Conservation (phyloP, 2,113 vertebrate species). For the Sinocyclocheilus anshuiensis region DNA sequence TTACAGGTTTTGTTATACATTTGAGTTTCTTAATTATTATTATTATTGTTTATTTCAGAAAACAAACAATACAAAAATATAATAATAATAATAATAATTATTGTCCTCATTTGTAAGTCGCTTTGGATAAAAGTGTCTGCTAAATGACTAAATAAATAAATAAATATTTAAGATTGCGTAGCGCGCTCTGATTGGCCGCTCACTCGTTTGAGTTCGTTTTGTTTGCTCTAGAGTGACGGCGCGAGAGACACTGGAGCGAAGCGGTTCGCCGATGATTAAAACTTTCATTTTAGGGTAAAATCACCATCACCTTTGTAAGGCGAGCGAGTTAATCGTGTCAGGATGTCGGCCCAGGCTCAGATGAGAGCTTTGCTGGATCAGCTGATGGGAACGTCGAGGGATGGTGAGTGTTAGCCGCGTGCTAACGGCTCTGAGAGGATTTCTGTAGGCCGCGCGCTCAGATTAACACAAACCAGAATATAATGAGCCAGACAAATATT, state of each 20-base stretch:
- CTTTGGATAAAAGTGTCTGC: too few relatives aligned
- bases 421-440: conserved; percentile 63
- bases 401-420: conserved; percentile 85
- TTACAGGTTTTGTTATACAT: too few relatives aligned
- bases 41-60: too few relatives aligned
- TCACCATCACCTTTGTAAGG: neutral
- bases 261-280: neutral
- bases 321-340: neutral
- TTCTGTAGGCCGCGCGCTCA: conserved; percentile 41
- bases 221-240: neutral
- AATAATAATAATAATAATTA: too few relatives aligned
- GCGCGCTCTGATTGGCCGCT: conserved; percentile 21
- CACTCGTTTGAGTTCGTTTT: neutral
- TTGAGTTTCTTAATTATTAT: too few relatives aligned
- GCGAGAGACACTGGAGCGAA: neutral
- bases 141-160: too few relatives aligned
- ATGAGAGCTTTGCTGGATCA: conserved; percentile 96
- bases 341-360: conserved; percentile 95
- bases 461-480: conserved; percentile 5
- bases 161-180: conserved; percentile 12
- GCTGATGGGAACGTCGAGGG: conserved; percentile 94
- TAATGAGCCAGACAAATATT: neutral
- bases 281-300: neutral
- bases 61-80: too few relatives aligned
- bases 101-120: too few relatives aligned